Base-by-base conservation (phyloP, 2,113 vertebrate species). In the Abramis brama region DNA sequence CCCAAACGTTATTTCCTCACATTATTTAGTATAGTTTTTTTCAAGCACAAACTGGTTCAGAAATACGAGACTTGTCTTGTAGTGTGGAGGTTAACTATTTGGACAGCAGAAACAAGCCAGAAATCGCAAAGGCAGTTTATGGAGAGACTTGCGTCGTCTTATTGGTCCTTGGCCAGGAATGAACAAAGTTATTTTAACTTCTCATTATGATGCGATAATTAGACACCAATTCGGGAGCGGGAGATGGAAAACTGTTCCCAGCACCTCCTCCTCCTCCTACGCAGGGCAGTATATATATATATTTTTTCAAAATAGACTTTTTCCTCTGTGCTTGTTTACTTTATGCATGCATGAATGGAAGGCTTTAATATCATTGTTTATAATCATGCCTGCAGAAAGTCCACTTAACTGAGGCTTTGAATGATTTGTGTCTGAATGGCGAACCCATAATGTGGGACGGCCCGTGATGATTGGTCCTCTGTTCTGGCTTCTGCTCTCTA, bases 171-270 rank as follows among this genome's bases (percentile, higher is more conserved):
- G 23, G 77, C 85, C 76, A 82, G 62, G 33, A 91, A 87, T 86
- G 86, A 86, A 87, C 87, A 87, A 89, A 86, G 84, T 84, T 84
- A 86, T 89, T 89, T 86, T 86, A 88, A 85, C 84, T 83, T 87
- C 86, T 88, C 79, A 87, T 91, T 87, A 88, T 76, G 84, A 89
- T 89, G 88, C 47, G 77, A 90, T 90, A 90, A 90, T 91, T 90
- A 90, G 86, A 90, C 85, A 84, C 75, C 82, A 87, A 62, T 77
- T 85, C 85, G 71, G 82, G 84, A 85, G 74, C 36, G 60, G 57
- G 79, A 91, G 79, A 87, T 88, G 86, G 86, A 86, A 78, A 87
- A 86, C 88, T 84, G 64, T 87, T 85, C 75, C 79, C 83, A 83
- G 75, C 23, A 55, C 47, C 43, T 74, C 45, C 30, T 33, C 30